Evolutionary conservation across 2,888 invertebrate genomes (phyloP).

Genomic region (Leucophenga montana): DNA sequence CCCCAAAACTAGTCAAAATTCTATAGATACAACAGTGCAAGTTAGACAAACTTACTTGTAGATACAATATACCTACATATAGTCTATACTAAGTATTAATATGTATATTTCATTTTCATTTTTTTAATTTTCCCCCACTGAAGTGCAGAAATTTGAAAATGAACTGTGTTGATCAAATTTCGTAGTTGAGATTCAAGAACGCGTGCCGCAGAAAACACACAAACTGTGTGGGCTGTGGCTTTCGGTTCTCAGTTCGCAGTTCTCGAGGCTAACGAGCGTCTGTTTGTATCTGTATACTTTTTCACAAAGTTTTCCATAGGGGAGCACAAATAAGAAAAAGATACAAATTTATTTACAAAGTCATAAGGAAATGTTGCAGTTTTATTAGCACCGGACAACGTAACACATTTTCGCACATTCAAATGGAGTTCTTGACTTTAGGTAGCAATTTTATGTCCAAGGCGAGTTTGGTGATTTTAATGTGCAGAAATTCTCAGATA

Average conservation of each 20-base stretch:
- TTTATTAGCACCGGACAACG: background rate
- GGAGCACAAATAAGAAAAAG: slow-evolving; percentile 10
- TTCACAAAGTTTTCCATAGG: slow-evolving; percentile 34
- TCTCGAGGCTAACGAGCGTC: background rate
- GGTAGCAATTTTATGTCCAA: too few relatives aligned
- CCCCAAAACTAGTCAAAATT: slow-evolving; percentile 6
- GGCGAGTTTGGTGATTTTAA: background rate
- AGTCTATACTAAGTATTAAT: slow-evolving; percentile 10
- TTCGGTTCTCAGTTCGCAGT: too few relatives aligned
- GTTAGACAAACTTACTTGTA: background rate
- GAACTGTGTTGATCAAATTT: slow-evolving; percentile 55
- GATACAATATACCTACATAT: slow-evolving; percentile 22
- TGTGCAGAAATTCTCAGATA: background rate
- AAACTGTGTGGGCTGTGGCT: slow-evolving; percentile 27
- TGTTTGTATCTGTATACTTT: slow-evolving; percentile 26
- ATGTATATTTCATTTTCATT: background rate
- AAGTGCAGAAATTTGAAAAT: slow-evolving; percentile 16
- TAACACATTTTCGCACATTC: slow-evolving; percentile 12
- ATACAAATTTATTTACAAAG: slow-evolving; percentile 52
- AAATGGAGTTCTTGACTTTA: slow-evolving; percentile 14
- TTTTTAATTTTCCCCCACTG: background rate
- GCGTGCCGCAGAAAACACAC: slow-evolving; percentile 44
- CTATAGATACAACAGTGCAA: background rate
- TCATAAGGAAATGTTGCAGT: slow-evolving; percentile 43
- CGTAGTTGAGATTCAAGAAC: slow-evolving; percentile 49